These are phyloP conservation scores for Agriopis leucophaearia DNA, from an alignment of 2,888 invertebrate species.

Conservation along the genomic window DNA sequence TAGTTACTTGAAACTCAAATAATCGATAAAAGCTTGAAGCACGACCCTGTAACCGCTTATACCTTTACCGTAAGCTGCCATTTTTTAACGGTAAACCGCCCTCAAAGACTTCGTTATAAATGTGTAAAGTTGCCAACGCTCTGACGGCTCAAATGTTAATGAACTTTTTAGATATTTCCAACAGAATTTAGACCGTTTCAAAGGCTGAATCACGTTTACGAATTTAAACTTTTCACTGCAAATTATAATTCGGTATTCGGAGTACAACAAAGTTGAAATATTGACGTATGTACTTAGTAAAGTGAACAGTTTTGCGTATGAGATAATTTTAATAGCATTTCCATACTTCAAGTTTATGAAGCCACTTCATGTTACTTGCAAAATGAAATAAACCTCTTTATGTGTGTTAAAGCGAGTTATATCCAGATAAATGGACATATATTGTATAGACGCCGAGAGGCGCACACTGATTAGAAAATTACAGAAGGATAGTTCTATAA, in stretches of 20 bases:
- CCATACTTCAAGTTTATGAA: slow-evolving; percentile 44
- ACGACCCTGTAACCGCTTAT: not conserved
- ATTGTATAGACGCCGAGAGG: slow-evolving; percentile 3
- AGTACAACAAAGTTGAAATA: slow-evolving; percentile 18
- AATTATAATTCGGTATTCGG: slow-evolving; percentile 16
- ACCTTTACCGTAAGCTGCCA: slow-evolving; percentile 9
- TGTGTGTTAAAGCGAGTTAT: slow-evolving; percentile 43
- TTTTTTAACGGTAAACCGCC: slow-evolving; percentile 20
- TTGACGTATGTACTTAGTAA: slow-evolving; percentile 34
- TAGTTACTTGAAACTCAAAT: slow-evolving; percentile 9
- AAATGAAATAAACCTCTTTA: slow-evolving; percentile 47
- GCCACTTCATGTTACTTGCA: slow-evolving; percentile 41
- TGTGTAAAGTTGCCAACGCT: slow-evolving; percentile 34
- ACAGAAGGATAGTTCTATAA: not conserved
- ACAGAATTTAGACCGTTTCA: slow-evolving; percentile 29
- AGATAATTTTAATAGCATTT: slow-evolving; percentile 43
- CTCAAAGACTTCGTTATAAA: slow-evolving; percentile 33
- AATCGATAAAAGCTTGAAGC: slow-evolving; percentile 7
- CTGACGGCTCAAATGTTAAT: slow-evolving; percentile 27
- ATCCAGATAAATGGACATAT: slow-evolving; percentile 18
- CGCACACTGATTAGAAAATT: not conserved
- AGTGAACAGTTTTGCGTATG: slow-evolving; percentile 36
- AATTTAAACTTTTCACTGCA: slow-evolving; percentile 30
- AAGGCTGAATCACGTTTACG: slow-evolving; percentile 31
- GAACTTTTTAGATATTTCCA: slow-evolving; percentile 38